Evolutionary conservation across 1,140 invertebrate species (phyloP).

Genomic region (Bacillus rossius): DNA sequence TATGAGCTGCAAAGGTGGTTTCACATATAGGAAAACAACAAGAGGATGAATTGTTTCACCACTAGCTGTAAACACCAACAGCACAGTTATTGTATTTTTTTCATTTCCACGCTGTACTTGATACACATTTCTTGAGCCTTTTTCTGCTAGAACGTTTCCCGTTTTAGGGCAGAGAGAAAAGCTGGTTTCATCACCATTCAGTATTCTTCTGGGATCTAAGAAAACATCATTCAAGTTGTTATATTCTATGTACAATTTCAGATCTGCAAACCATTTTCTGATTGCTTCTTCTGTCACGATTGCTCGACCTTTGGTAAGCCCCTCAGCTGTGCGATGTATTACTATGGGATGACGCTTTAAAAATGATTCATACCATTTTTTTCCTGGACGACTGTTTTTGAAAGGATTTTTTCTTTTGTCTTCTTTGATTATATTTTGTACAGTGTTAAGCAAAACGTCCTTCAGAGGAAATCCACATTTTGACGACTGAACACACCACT

Average conservation of each 20-base stretch:
- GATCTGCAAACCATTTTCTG: conserved; percentile 16
- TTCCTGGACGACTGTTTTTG: conserved; percentile 14
- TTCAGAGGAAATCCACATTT: conserved; percentile 2
- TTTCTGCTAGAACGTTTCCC: not conserved
- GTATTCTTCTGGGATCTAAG: not conserved
- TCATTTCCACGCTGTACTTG: conserved; percentile 13
- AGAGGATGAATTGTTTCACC: conserved; percentile 31
- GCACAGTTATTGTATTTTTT: conserved; percentile 24
- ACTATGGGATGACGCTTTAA: conserved; percentile 14
- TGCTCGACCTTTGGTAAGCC: conserved; percentile 1
- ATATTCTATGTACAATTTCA: conserved; percentile 3
- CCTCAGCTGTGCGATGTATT: conserved; percentile 3
- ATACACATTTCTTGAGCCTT: not conserved
- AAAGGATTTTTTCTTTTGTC: conserved; percentile 12
- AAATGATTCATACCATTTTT: conserved; percentile 19
- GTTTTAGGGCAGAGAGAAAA: not conserved
- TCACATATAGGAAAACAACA: conserved; percentile 33
- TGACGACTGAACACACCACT: conserved; percentile 10
- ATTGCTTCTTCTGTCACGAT: conserved; percentile 18
- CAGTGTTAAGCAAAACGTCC: conserved; percentile 14
- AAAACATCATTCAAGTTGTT: not conserved
- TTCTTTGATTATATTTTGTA: conserved; percentile 12
- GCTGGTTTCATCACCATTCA: conserved; percentile 6
- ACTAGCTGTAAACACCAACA: conserved; percentile 30
- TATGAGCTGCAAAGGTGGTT: conserved; percentile 29